Base-by-base conservation (phyloP, 1,140 invertebrate species). In the Drosophila murphyi region DNA sequence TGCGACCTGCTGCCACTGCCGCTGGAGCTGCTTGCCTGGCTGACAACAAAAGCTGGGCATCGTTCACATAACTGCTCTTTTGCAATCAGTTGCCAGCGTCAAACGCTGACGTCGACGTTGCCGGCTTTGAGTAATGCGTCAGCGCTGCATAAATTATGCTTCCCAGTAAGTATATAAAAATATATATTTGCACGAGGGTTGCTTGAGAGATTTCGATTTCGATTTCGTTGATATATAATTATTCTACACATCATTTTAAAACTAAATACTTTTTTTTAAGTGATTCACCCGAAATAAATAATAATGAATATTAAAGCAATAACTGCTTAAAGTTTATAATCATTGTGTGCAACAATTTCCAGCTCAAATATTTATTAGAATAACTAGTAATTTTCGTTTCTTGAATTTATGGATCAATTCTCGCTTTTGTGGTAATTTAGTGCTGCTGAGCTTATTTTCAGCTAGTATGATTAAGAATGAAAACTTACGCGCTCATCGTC, bases 401-500 rank as follows among this genome's bases (percentile, higher is more conserved):
- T 20, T 20, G 2, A 39, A 61, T 5, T 50, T 63, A 0, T 45
- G 12, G 5, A 6, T 10, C 32, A 37, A 31, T 45, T 45, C 59
- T 50, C 59, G 32, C 31, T 8, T 2, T 10, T 7, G n/a, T 34
- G 3, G 6, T 20, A 7, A 4, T 34, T n/a, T 43, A 31, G 12
- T 29, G 20, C 31, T 6, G 43, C 29, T 64, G 20, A 54, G 41
- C 54, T 31, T 43, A 50, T 34, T 52, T 68, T 79, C 31, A 32
- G 55, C 31, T 43, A 20, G 10, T 43, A 28, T 55, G 29, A 65
- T 47, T 43, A n/a, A 56, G 0, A 34, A 32, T 12, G 0, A 56
- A 48, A 34, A 74, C 94, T 94, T 88, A 95, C 95, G 72, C 93
- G 91, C 93, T 98, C 97, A 93, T 98, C 97, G 51, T 94, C 95